Conservation (phyloP, 2,888 invertebrate species). For the Acleris laterana region DNA sequence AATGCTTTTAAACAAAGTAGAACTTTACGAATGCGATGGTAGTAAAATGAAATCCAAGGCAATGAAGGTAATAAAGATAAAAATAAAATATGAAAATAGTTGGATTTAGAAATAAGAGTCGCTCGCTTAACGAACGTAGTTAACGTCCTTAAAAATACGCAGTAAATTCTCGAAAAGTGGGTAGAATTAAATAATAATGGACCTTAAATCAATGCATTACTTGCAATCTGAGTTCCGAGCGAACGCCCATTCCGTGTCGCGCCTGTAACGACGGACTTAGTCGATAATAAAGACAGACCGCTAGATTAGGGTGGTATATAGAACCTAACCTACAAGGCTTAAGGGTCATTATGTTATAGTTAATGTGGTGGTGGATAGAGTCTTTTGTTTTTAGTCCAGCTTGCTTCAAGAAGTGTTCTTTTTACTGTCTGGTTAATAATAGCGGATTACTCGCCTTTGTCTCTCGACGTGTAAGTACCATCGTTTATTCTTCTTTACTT, state of each 20-base stretch:
- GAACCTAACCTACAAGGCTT: background rate
- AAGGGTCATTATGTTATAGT: background rate
- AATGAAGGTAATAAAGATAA: background rate
- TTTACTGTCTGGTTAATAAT: no score
- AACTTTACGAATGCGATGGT: no score
- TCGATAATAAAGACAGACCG: conserved; percentile 32
- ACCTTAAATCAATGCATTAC: conserved; percentile 38
- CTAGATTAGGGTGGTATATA: conserved; percentile 15
- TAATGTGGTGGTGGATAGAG: background rate
- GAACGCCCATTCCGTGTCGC: conserved; percentile 36
- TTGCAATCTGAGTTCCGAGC: conserved; percentile 33
- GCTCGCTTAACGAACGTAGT: background rate
- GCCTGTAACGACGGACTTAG: conserved; percentile 32
- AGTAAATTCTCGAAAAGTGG: conserved; percentile 8
- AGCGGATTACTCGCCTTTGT: no score
- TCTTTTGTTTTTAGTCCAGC: background rate
- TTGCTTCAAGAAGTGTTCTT: background rate
- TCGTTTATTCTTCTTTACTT: no score
- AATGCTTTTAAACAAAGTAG: no score
- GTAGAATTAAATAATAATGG: conserved; percentile 33
- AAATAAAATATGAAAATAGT: background rate
- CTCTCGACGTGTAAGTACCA: no score
- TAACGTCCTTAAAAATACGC: conserved; percentile 9
- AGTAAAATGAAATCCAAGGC: background rate
- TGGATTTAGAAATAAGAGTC: no score